Percentiles rank a stretch among this genome's conserved stretches.
These are phyloP conservation scores for Coranthus polyacanthus DNA, from an alignment of 2,797 vertebrate genomes.

Conservation along the genomic window DNA sequence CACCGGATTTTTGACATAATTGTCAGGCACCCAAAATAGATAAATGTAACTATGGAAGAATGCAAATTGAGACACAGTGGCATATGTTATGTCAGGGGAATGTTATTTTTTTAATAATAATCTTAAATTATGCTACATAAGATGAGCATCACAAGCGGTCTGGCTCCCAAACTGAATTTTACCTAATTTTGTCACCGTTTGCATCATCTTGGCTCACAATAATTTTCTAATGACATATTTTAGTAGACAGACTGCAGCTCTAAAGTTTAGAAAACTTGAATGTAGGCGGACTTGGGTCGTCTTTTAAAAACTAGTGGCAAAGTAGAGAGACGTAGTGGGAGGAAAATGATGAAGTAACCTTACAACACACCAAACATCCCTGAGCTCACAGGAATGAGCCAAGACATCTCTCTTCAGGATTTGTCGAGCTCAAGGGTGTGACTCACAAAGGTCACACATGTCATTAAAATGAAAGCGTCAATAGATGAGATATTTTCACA, in stretches of 20 bases:
- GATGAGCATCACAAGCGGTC: conserved; percentile 34
- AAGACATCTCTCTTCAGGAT: conserved; percentile 44
- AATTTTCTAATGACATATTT: conserved; percentile 17
- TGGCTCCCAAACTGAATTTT: not conserved
- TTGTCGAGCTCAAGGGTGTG: conserved; percentile 70
- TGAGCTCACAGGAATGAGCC: conserved; percentile 31
- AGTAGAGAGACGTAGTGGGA: conserved; percentile 1
- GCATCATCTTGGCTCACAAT: conserved; percentile 11
- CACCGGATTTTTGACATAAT: too few species aligned
- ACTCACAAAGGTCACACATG: conserved; percentile 74
- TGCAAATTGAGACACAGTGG: too few species aligned
- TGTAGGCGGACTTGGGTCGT: not conserved
- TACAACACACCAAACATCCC: conserved; percentile 13
- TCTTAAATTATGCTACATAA: conserved; percentile 41
- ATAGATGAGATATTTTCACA: conserved; percentile 78
- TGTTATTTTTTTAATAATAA: conserved; percentile 25
- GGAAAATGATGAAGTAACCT: conserved; percentile 17
- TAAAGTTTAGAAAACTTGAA: conserved; percentile 4
- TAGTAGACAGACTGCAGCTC: conserved; percentile 14
- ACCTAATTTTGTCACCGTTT: conserved; percentile 8
- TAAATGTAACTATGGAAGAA: too few species aligned
- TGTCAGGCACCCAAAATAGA: too few species aligned
- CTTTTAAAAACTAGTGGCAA: too few species aligned
- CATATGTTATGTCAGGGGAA: conserved; percentile 9
- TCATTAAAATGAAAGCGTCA: conserved; percentile 77